phyloP scores from a whole-genome alignment of 1,140 invertebrate species.

The Listronotus oregonensis region DNA sequence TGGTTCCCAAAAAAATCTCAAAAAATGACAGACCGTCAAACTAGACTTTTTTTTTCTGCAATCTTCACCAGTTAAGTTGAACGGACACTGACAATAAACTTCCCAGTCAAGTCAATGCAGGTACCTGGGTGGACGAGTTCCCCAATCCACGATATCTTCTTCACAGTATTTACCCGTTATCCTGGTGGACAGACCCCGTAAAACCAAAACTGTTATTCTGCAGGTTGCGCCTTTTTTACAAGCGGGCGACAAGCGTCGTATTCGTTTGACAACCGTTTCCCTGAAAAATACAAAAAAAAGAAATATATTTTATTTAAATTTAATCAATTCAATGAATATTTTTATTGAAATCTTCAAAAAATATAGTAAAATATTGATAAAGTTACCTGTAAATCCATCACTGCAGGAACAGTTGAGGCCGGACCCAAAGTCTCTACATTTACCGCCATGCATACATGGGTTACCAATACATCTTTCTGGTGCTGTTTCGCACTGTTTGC shows the following conservation, averaged over 20 bases:
- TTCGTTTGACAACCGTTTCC: slow-evolving; percentile 89
- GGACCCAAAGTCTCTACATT: slow-evolving; percentile 93
- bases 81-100: slow-evolving; percentile 95
- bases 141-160: slow-evolving; percentile 92
- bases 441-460: slow-evolving; percentile 94
- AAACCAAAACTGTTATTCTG: slow-evolving; percentile 83
- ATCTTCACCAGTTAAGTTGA: slow-evolving; percentile 94
- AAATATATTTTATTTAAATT: no score
- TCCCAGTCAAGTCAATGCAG: slow-evolving; percentile 90
- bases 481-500: slow-evolving; percentile 93
- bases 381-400: slow-evolving; percentile 67
- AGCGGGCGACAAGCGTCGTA: slow-evolving; percentile 86
- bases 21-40: no score
- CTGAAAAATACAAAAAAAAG: background rate
- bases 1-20: no score
- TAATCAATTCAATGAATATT: no score
- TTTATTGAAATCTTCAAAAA: background rate
- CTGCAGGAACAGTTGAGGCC: slow-evolving; percentile 93
- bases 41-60: slow-evolving; percentile 89
- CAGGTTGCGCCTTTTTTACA: slow-evolving; percentile 94
- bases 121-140: slow-evolving; percentile 92
- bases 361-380: background rate
- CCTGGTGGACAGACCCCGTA: slow-evolving; percentile 85
- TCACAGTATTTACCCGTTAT: slow-evolving; percentile 90
- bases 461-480: slow-evolving; percentile 94